These are phyloP conservation scores for Cyprinella venusta DNA, from an alignment of 2,797 vertebrate species.

Conservation along the genomic window DNA sequence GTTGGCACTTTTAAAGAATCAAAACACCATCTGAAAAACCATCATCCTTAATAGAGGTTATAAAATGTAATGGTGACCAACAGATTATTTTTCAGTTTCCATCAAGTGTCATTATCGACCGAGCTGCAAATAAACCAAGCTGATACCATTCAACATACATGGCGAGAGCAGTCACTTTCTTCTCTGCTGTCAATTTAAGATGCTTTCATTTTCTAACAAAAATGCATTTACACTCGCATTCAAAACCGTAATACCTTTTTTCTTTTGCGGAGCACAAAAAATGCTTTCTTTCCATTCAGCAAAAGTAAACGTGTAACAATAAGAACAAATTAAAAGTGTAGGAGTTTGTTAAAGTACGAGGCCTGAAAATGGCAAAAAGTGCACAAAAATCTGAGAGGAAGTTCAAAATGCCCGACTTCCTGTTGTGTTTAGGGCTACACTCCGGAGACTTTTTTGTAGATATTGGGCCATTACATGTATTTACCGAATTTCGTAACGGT, in stretches of 20 bases:
- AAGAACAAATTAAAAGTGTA: neutral
- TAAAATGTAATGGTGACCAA: neutral
- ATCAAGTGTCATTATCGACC: conserved; percentile 7
- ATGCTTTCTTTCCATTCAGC: neutral
- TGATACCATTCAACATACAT: neutral
- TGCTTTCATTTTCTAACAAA: neutral
- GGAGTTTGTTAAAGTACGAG: too few species aligned
- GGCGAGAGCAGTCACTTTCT: neutral
- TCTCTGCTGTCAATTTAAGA: neutral
- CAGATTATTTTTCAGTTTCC: conserved; percentile 20
- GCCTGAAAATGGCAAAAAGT: too few species aligned
- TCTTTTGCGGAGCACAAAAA: neutral
- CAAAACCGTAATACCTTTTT: neutral
- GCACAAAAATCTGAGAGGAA: too few species aligned
- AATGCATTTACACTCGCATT: neutral
- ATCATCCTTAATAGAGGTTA: neutral
- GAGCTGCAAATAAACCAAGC: conserved; percentile 17
- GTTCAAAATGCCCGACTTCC: too few species aligned
- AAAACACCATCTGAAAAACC: neutral
- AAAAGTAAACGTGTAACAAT: neutral
- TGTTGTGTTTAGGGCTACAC: too few species aligned
- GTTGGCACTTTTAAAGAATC: neutral
- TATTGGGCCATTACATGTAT: too few species aligned
- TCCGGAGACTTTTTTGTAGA: too few species aligned
- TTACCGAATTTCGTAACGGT: too few species aligned